Percentiles rank a stretch among this genome's conserved stretches.
Conservation (phyloP, 2,888 invertebrate species). For the Polydrusus tereticollis region DNA sequence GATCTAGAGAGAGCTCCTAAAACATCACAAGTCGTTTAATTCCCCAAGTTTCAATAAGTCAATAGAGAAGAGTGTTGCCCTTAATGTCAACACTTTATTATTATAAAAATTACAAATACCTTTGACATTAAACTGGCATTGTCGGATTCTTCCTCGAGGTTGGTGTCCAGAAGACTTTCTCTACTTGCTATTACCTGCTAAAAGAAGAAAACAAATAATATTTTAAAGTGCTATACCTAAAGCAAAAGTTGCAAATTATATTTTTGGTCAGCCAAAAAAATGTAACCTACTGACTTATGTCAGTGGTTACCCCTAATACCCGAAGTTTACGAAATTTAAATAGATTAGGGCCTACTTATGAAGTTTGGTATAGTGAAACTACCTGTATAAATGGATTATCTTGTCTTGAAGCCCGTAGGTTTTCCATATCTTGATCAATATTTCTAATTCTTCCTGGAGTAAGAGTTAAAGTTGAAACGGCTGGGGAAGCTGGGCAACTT, state of each 20-base stretch:
- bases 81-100: no score
- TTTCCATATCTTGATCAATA: slow-evolving; percentile 88
- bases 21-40: slow-evolving; percentile 41
- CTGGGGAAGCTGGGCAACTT: slow-evolving; percentile 68
- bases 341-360: no score
- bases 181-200: slow-evolving; percentile 84
- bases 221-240: neutral
- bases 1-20: slow-evolving; percentile 68
- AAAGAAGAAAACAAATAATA: slow-evolving; percentile 56
- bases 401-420: slow-evolving; percentile 82
- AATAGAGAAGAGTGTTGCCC: no score
- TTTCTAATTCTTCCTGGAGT: slow-evolving; percentile 83
- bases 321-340: no score
- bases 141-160: slow-evolving; percentile 80
- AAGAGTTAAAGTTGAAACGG: slow-evolving; percentile 76
- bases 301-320: no score
- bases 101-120: slow-evolving; percentile 65
- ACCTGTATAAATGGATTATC: slow-evolving; percentile 89
- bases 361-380: slow-evolving; percentile 36
- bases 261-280: no score
- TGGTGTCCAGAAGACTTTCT: slow-evolving; percentile 81
- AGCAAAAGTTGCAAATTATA: neutral
- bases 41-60: no score
- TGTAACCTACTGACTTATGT: no score
- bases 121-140: slow-evolving; percentile 84